phyloP scores from a whole-genome alignment of 2,888 invertebrate genomes.

The Pristionchus arcanus region DNA sequence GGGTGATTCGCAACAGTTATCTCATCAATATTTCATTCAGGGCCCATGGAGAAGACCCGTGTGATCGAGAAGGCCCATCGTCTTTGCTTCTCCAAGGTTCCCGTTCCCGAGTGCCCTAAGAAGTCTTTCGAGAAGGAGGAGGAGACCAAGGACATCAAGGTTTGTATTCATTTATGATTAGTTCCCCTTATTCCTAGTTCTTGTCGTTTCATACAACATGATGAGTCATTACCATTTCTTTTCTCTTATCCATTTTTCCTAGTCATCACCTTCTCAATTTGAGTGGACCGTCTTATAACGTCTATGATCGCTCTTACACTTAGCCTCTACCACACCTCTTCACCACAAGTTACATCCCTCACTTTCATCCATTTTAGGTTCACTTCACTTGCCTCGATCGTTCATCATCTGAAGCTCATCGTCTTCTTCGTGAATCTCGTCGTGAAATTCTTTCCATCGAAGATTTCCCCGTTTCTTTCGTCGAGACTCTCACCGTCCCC shows the following conservation, averaged over 20 bases:
- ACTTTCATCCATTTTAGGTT: slow-evolving; percentile 51
- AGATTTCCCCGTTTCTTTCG: slow-evolving; percentile 47
- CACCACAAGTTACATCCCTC: neutral
- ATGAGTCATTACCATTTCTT: neutral
- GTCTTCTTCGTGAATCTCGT: slow-evolving; percentile 66
- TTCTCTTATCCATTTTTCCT: no score
- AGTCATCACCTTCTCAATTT: no score
- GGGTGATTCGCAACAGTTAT: no score
- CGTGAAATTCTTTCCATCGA: slow-evolving; percentile 59
- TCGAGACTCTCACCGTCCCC: slow-evolving; percentile 54
- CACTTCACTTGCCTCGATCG: slow-evolving; percentile 73
- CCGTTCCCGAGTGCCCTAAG: slow-evolving; percentile 68
- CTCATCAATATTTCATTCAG: slow-evolving; percentile 59
- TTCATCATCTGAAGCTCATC: slow-evolving; percentile 66
- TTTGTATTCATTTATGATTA: neutral
- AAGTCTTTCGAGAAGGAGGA: slow-evolving; percentile 46
- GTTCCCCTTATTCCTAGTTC: neutral
- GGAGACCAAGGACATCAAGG: slow-evolving; percentile 48
- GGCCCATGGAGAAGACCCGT: slow-evolving; percentile 67
- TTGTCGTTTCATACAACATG: neutral
- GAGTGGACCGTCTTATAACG: no score
- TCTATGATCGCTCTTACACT: no score
- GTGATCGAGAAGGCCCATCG: slow-evolving; percentile 71
- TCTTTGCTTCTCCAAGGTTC: slow-evolving; percentile 75
- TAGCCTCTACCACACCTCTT: no score